Base-by-base conservation (phyloP, 1,140 invertebrate species). In the Orchestia grillus region DNA sequence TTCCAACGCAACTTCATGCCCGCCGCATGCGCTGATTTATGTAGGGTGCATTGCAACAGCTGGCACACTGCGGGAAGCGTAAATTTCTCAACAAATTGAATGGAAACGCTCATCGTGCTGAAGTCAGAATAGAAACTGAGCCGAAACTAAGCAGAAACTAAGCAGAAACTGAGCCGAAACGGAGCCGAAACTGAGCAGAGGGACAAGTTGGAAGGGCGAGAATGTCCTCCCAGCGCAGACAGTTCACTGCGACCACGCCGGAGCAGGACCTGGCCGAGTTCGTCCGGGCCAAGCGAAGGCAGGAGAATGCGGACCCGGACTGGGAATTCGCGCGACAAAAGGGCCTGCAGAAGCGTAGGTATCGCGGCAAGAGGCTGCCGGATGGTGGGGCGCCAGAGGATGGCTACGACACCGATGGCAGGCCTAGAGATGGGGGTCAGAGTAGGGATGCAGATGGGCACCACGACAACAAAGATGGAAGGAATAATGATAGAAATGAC, bases 231-330 rank as follows among this genome's bases (percentile, higher is more conserved):
- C 47, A 19, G 6, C 11, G 62, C 11, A 77, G 28, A 23, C 15
- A 1, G 1, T 3, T 1, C 3, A 1, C 28, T 8, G 15, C 11
- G 3, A 28, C 0, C 42, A 44, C 92, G 8, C 92, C 92, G 16
- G 92, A 94, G 92, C 92, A 94, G 92, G 92, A 94, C 40, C 40
- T 94, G 43, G 43, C 92, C 6, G 92, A 94, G 92, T 94, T 44
- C 92, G 19, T 94, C 43, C 43, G 92, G 4, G 92, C 92, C 44
- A 94, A 94, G 92, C 45, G 47, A 36, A 8, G 8, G 6, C 8
- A 8, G 40, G 44, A 94, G 44, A 44, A 44, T 19, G 44, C 92
- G 6, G 92, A 94, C 92, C 92, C 43, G 8, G 92, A 94, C 92
- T 94, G 92, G 92, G 92, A 94, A 11, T 0, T 19, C 4, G 92